phyloP scores from a whole-genome alignment of 2,888 invertebrate species.

The Drosophila lacicola region DNA sequence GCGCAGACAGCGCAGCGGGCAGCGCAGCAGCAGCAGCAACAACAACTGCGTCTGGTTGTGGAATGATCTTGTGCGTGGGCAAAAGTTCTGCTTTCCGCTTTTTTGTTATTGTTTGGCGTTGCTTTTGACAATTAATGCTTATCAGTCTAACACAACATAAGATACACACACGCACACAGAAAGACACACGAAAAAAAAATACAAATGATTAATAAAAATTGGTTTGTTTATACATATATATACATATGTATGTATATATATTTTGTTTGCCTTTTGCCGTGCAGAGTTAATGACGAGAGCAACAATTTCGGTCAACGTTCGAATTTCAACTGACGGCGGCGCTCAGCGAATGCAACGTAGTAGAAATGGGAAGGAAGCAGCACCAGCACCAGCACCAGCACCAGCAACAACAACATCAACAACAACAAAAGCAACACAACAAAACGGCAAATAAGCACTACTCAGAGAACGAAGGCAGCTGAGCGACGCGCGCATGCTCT shows the following conservation, averaged over 20 bases:
- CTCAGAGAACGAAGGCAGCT: constrained; percentile 47
- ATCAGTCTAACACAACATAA: constrained; percentile 27
- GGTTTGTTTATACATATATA: not conserved
- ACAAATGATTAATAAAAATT: constrained; percentile 24
- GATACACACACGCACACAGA: constrained; percentile 7
- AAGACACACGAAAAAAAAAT: constrained; percentile 5
- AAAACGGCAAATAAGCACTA: constrained; percentile 26
- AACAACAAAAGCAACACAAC: constrained; percentile 7
- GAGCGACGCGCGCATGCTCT: constrained; percentile 63
- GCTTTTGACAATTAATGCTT: constrained; percentile 42
- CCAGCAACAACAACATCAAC: constrained; percentile 15
- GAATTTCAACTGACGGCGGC: constrained; percentile 73
- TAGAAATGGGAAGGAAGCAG: constrained; percentile 70
- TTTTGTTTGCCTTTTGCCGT: constrained; percentile 22
- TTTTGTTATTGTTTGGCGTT: constrained; percentile 19
- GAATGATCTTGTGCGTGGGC: constrained; percentile 50
- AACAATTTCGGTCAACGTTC: constrained; percentile 81
- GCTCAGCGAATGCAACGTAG: constrained; percentile 63
- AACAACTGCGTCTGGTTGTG: constrained; percentile 16
- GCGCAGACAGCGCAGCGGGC: constrained; percentile 27
- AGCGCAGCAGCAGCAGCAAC: constrained; percentile 4
- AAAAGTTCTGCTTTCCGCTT: constrained; percentile 8
- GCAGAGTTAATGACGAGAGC: constrained; percentile 37
- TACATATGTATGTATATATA: not conserved
- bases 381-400: constrained; percentile 22